Conservation (phyloP, 2,113 vertebrate genomes). For the Pyxicephalus adspersus region DNA sequence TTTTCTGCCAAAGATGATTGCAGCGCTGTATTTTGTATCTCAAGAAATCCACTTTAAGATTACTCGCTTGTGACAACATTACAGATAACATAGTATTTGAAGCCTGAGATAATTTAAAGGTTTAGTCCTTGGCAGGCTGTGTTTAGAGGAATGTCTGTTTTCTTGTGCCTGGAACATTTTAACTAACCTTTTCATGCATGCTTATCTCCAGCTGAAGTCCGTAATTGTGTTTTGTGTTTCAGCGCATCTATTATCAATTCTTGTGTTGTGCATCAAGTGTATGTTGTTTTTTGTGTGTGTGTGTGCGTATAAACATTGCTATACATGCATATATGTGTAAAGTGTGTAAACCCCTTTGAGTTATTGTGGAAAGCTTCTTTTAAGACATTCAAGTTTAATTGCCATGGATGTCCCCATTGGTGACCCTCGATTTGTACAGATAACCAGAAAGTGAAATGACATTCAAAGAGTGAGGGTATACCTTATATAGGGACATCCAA, state of each 20-base stretch:
- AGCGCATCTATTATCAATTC: not conserved
- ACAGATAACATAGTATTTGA: slow-evolving; percentile 31
- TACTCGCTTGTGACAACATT: slow-evolving; percentile 37
- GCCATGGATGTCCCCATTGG: too few relatives aligned
- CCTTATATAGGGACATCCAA: too few relatives aligned
- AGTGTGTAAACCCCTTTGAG: too few relatives aligned
- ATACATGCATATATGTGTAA: too few relatives aligned
- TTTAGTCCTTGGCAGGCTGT: slow-evolving; percentile 24
- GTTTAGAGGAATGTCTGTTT: slow-evolving; percentile 20
- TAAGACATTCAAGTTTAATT: too few relatives aligned
- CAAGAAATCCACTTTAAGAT: slow-evolving; percentile 30
- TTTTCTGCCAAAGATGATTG: slow-evolving; percentile 62
- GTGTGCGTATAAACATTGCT: too few relatives aligned
- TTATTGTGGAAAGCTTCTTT: too few relatives aligned
- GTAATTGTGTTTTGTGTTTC: slow-evolving; percentile 26
- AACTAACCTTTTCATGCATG: slow-evolving; percentile 30
- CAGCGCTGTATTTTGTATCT: slow-evolving; percentile 50
- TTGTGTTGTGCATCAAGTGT: not conserved
- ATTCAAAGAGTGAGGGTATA: too few relatives aligned
- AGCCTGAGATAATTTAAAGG: slow-evolving; percentile 48
- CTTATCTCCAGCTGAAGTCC: not conserved
- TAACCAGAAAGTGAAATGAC: too few relatives aligned
- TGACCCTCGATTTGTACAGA: too few relatives aligned
- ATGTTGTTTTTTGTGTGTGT: not conserved
- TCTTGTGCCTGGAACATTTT: slow-evolving; percentile 18